Conservation (phyloP, 2,797 vertebrate genomes). For the Gymnopithys bicolor region DNA sequence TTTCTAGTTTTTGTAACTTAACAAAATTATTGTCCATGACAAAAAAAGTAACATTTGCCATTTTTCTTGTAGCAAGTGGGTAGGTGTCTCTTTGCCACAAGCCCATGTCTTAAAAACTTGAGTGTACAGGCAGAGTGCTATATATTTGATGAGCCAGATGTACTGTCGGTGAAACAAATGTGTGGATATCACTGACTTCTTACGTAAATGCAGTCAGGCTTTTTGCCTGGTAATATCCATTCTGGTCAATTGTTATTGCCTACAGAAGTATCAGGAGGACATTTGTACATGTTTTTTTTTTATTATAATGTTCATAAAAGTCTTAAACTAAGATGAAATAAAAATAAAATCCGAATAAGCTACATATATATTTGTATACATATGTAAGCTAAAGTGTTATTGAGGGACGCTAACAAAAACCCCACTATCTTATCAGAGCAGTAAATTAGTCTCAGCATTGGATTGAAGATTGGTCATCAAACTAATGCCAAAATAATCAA, state of each 20-base stretch:
- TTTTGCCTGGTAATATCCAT: constrained; percentile 5
- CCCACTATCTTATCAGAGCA: not conserved
- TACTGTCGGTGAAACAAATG: not conserved
- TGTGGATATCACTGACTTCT: not conserved
- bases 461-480: not conserved
- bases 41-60: not conserved
- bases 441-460: not conserved
- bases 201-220: not conserved
- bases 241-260: constrained; percentile 17
- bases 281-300: constrained; percentile 6
- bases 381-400: not conserved
- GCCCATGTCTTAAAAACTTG: not conserved
- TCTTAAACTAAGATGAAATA: constrained; percentile 16
- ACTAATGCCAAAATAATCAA: constrained; percentile 2
- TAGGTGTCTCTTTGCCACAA: not conserved
- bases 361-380: not conserved
- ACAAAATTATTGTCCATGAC: not conserved
- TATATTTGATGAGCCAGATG: not conserved
- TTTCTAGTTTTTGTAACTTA: not conserved
- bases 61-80: not conserved
- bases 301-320: not conserved
- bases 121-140: not conserved
- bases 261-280: not conserved
- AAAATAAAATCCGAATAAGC: constrained; percentile 11
- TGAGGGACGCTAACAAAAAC: constrained; percentile 3